Conservation (phyloP, 1,140 invertebrate genomes). For the Eurosta solidaginis region DNA sequence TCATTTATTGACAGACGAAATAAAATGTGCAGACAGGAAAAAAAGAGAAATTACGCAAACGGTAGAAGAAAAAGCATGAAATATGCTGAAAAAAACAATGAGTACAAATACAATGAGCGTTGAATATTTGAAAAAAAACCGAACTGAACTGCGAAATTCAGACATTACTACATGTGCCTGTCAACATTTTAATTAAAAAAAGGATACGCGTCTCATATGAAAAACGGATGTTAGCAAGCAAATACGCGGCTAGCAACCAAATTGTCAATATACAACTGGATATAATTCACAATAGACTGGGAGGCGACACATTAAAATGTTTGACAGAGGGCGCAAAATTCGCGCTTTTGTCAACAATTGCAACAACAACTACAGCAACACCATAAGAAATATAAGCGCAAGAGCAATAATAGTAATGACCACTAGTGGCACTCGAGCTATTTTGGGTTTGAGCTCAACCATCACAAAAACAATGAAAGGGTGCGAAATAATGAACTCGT, state of each 20-base stretch:
- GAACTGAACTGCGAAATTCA: constrained; percentile 28
- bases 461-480: constrained; percentile 45
- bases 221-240: constrained; percentile 29
- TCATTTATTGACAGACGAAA: constrained; percentile 36
- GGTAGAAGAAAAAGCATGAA: not conserved
- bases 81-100: not conserved
- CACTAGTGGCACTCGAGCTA: not conserved
- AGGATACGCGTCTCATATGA: constrained; percentile 48
- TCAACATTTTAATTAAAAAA: constrained; percentile 61
- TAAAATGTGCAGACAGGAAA: constrained; percentile 24
- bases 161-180: constrained; percentile 48
- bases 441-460: not conserved
- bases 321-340: constrained; percentile 25
- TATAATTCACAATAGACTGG: not conserved
- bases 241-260: not conserved
- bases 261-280: not conserved
- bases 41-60: not conserved
- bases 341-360: constrained; percentile 23
- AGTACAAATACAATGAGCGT: not conserved
- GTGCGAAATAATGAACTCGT: constrained; percentile 61
- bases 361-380: not conserved
- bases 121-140: not conserved
- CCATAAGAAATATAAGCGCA: no score
- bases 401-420: constrained; percentile 4
- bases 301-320: constrained; percentile 1